These are phyloP conservation scores for Sylvicola cinctus DNA, from an alignment of 2,888 invertebrate species.

Conservation along the genomic window DNA sequence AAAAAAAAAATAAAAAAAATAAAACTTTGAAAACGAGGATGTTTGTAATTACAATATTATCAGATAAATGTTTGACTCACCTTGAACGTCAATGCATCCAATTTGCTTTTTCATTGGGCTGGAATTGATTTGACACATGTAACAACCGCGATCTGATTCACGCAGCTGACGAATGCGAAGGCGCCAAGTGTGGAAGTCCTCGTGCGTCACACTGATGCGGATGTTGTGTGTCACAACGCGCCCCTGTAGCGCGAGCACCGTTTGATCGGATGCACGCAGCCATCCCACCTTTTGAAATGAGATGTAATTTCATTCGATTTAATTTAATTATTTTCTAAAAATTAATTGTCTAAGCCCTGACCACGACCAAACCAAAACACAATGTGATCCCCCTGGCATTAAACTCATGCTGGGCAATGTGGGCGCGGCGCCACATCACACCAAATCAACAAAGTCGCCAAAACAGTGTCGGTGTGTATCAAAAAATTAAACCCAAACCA, in stretches of 20 bases:
- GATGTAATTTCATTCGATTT: slow-evolving; percentile 11
- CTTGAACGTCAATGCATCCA: slow-evolving; percentile 73
- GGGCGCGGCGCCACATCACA: no score
- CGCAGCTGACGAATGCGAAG: slow-evolving; percentile 62
- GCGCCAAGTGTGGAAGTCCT: slow-evolving; percentile 68
- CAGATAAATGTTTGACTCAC: no score
- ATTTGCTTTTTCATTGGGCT: slow-evolving; percentile 70
- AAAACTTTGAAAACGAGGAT: no score
- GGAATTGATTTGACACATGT: slow-evolving; percentile 86
- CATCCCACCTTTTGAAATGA: slow-evolving; percentile 82
- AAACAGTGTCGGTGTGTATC: no score
- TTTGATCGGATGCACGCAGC: slow-evolving; percentile 77
- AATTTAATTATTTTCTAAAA: no score
- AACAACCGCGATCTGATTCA: slow-evolving; percentile 68
- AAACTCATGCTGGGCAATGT: no score
- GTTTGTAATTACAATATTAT: no score
- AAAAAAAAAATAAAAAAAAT: background rate
- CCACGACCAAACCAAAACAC: no score
- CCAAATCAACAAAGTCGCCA: no score
- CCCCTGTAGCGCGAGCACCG: slow-evolving; percentile 68
- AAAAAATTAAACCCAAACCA: no score
- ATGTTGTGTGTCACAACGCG: slow-evolving; percentile 69
- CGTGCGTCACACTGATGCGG: slow-evolving; percentile 61
- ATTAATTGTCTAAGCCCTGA: slow-evolving; percentile 1
- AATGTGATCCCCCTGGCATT: no score